A percentile compares a stretch with the other conserved stretches of the same genome.
Evolutionary conservation across 2,113 vertebrate genomes (phyloP).

Genomic region (Bos javanicus): DNA sequence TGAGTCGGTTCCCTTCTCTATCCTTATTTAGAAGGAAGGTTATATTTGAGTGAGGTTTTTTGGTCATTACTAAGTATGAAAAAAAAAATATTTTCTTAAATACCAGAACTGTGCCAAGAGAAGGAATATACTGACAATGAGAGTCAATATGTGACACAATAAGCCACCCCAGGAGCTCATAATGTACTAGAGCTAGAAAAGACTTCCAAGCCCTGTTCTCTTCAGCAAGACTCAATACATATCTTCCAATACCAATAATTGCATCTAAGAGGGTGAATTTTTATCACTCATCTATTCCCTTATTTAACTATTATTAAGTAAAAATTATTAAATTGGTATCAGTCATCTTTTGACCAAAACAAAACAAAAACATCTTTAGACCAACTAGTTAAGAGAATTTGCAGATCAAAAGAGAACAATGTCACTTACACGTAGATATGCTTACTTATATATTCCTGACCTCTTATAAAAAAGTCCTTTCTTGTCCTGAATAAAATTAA

Average conservation of each 20-base stretch:
- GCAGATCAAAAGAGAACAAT: not conserved
- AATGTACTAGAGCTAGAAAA: not conserved
- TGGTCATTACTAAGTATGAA: not conserved
- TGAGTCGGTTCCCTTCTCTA: not conserved
- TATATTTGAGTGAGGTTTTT: not conserved
- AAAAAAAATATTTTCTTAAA: not conserved
- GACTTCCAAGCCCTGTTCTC: not conserved
- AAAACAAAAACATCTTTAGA: not conserved
- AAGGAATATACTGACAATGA: not conserved
- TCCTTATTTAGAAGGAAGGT: not conserved
- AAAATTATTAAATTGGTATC: not conserved
- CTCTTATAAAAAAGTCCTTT: not conserved
- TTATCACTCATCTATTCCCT: not conserved
- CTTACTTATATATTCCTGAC: not conserved
- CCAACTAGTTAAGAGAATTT: not conserved
- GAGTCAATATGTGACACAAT: not conserved
- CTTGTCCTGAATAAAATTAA: not conserved
- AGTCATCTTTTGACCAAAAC: not conserved
- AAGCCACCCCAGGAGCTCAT: not conserved
- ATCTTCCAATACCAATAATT: not conserved
- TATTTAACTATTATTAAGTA: not conserved
- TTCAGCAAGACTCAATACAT: not conserved
- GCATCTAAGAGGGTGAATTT: not conserved
- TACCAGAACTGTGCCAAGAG: not conserved
- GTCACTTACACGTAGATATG: not conserved